A percentile compares a stretch with the other conserved stretches of the same genome.
phyloP scores from a whole-genome alignment of 2,888 invertebrate species.

The Seladonia tumulorum region DNA sequence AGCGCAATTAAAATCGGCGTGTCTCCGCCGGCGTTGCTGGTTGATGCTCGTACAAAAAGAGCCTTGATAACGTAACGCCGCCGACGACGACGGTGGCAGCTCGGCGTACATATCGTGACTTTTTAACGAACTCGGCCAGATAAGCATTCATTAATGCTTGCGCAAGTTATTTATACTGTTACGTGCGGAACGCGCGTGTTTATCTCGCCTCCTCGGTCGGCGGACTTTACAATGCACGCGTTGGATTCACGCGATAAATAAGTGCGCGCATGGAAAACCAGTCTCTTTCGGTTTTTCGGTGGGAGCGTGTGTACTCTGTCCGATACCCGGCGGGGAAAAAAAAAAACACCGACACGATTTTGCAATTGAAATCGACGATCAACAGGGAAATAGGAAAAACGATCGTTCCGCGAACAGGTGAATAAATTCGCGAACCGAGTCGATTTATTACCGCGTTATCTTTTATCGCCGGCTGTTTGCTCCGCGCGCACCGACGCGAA shows the following conservation, averaged over 20 bases:
- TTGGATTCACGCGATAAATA: constrained; percentile 58
- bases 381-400: neutral
- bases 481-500: neutral
- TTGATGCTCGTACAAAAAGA: constrained; percentile 22
- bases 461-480: neutral
- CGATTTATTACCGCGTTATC: neutral
- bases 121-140: constrained; percentile 72
- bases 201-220: constrained; percentile 69
- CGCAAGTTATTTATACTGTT: constrained; percentile 81
- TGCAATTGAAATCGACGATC: neutral
- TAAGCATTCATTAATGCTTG: constrained; percentile 81
- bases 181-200: constrained; percentile 71
- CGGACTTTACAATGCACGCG: constrained; percentile 68
- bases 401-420: neutral
- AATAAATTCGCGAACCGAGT: neutral
- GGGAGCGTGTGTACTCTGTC: neutral
- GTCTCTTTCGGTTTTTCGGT: neutral
- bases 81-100: constrained; percentile 42
- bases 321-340: neutral
- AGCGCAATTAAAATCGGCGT: neutral
- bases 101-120: constrained; percentile 67
- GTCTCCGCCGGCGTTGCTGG: neutral
- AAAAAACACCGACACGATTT: neutral
- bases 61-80: constrained; percentile 58
- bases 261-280: neutral